Evolutionary conservation across 2,888 invertebrate species (phyloP), one percentile per base, ranked within the genome.

Genomic region (Uloborus plumipes): DNA sequence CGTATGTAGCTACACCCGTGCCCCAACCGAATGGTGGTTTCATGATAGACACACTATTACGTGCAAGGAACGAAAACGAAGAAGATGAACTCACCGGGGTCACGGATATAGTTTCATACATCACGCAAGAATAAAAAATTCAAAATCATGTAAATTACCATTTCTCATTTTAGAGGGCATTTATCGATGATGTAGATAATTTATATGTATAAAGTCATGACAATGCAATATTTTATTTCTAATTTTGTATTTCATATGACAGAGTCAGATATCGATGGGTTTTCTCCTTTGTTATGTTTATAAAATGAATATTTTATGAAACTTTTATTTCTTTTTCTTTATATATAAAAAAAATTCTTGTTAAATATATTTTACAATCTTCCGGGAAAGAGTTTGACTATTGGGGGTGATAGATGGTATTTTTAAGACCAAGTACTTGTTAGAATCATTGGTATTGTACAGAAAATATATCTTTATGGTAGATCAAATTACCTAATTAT

Each of bases 1-100:
- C 83, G 49, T 84, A 85, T 65, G 71, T 76, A 15, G 77, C 75
- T 31, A 78, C 78, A 20, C 78, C 84, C 1, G 79, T 75, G 22
- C 78, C 73, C 14, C 84, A 84, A 31, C 76, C 85, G 0, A 86
- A 86, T 58, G 86, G 85, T n/a, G 86, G 85, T 39, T 86, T 86
- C 67, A 86, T 85, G 85, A 86, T 86, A 15, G 85, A 86, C 18
- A 85, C 84, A 62, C 26, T 86, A n/a, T 59, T 81, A 9, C 67
- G 69, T n/a, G 69, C 81, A 11, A 53, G 84, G 31, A 79, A 84
- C 65, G 79, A 78, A 65, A 72, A 75, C 15, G 78, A 74, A 22
- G 83, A 78, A 26, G 84, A 76, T 47, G 84, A 84, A 58, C 55
- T 84, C 14, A 76, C 80, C 7, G 73, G 64, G 16, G 84, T 80